Conservation (phyloP, 2,888 invertebrate genomes). For the Yponomeuta plumbellus region DNA sequence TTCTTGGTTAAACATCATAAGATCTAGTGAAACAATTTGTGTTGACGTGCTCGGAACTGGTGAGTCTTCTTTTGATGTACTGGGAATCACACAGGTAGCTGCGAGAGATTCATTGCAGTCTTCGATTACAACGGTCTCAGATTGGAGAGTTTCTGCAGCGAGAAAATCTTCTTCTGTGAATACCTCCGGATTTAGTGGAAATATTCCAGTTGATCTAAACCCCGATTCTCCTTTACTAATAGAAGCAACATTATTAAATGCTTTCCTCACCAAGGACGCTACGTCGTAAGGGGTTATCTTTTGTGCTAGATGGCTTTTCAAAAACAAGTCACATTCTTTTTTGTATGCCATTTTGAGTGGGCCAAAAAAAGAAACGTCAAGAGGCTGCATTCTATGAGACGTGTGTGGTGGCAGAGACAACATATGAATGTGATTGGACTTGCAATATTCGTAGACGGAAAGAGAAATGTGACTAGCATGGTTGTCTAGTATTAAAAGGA, state of each 20-base stretch:
- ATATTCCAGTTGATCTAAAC: constrained; percentile 35
- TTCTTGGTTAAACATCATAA: too few relatives aligned
- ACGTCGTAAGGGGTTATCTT: constrained; percentile 35
- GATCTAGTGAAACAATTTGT: too few relatives aligned
- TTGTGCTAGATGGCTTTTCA: constrained; percentile 30
- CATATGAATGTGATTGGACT: constrained; percentile 18
- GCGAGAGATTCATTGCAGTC: too few relatives aligned
- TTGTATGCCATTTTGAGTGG: constrained; percentile 29
- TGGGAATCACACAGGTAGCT: too few relatives aligned
- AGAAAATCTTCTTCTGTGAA: constrained; percentile 31
- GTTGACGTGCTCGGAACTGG: too few relatives aligned
- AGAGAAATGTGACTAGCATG: constrained; percentile 21
- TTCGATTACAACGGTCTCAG: too few relatives aligned
- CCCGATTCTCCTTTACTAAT: constrained; percentile 36
- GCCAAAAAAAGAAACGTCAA: constrained; percentile 31
- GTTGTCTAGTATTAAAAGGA: constrained; percentile 29
- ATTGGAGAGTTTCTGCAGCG: constrained; percentile 16
- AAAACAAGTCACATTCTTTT: constrained; percentile 33
- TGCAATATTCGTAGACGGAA: constrained; percentile 29
- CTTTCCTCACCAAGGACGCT: constrained; percentile 29
- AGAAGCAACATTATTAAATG: constrained; percentile 27
- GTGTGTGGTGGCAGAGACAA: constrained; percentile 26
- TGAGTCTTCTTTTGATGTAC: too few relatives aligned
- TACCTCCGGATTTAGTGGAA: constrained; percentile 31
- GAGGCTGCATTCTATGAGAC: constrained; percentile 29